These are phyloP conservation scores for Anguilla japonica DNA, from an alignment of 2,113 vertebrate genomes.

Conservation along the genomic window DNA sequence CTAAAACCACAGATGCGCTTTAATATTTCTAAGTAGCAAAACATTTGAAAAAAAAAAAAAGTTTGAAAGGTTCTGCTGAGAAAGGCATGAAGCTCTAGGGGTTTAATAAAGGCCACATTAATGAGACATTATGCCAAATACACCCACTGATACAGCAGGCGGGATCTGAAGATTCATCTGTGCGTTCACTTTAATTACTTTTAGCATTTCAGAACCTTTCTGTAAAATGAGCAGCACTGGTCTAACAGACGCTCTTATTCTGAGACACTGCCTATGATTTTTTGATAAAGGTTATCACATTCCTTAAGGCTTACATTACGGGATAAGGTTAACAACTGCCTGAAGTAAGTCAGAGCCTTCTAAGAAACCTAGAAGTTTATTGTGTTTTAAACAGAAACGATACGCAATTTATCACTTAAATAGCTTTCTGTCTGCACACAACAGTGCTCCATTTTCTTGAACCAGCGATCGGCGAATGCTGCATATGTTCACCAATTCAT, in stretches of 20 bases:
- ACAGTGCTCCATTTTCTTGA: not conserved
- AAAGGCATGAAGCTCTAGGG: not conserved
- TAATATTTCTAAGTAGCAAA: not conserved
- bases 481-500: not conserved
- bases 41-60: too few relatives aligned
- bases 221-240: not conserved
- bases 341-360: slow-evolving; percentile 53
- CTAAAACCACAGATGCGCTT: not conserved
- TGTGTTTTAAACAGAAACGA: slow-evolving; percentile 33
- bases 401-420: slow-evolving; percentile 43
- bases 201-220: not conserved
- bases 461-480: not conserved
- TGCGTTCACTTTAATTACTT: not conserved
- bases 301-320: slow-evolving; percentile 50
- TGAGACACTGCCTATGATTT: not conserved
- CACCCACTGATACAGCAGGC: not conserved
- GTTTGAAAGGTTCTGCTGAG: not conserved
- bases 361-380: slow-evolving; percentile 35
- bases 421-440: not conserved
- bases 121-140: not conserved
- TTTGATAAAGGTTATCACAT: slow-evolving; percentile 45
- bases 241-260: not conserved
- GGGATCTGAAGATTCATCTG: not conserved
- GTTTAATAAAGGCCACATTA: not conserved
- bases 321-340: slow-evolving; percentile 60